phyloP scores from a whole-genome alignment of 2,888 invertebrate genomes.

The Caenorhabditis sp. region DNA sequence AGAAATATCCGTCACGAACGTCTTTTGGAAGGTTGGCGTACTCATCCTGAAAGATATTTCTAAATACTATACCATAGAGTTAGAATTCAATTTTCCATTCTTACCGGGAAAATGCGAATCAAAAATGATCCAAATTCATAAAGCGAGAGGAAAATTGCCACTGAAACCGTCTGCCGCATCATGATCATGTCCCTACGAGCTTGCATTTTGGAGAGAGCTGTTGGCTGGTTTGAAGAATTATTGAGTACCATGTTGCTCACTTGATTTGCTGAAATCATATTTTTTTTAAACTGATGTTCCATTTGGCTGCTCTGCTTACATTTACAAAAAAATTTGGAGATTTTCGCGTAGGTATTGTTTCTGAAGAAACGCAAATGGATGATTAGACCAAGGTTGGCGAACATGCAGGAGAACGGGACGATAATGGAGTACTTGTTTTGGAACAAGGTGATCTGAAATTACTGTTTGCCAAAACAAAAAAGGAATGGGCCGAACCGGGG shows the following conservation, averaged over 20 bases:
- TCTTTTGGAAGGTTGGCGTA: neutral
- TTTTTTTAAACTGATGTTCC: too few relatives aligned
- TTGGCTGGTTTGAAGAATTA: neutral
- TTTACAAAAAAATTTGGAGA: neutral
- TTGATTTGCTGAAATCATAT: too few relatives aligned
- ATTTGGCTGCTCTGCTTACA: too few relatives aligned
- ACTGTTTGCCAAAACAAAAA: neutral
- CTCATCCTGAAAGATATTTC: neutral
- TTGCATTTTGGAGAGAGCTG: conserved; percentile 18
- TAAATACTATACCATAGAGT: neutral
- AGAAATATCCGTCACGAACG: conserved; percentile 6
- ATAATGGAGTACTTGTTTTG: conserved; percentile 29
- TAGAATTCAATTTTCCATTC: neutral
- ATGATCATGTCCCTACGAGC: conserved; percentile 22
- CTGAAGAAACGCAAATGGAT: conserved; percentile 15
- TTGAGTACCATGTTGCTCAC: neutral
- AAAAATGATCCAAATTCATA: conserved; percentile 34
- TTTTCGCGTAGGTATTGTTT: neutral
- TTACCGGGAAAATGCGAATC: conserved; percentile 35
- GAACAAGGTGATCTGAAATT: conserved; percentile 22
- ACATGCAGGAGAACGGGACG: conserved; percentile 1
- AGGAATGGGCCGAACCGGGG: conserved; percentile 73
- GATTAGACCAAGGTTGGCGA: conserved; percentile 12
- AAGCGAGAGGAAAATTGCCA: conserved; percentile 23
- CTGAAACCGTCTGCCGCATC: conserved; percentile 26